Conservation (phyloP, 1,140 invertebrate genomes). For the Caerostris extrusa region DNA sequence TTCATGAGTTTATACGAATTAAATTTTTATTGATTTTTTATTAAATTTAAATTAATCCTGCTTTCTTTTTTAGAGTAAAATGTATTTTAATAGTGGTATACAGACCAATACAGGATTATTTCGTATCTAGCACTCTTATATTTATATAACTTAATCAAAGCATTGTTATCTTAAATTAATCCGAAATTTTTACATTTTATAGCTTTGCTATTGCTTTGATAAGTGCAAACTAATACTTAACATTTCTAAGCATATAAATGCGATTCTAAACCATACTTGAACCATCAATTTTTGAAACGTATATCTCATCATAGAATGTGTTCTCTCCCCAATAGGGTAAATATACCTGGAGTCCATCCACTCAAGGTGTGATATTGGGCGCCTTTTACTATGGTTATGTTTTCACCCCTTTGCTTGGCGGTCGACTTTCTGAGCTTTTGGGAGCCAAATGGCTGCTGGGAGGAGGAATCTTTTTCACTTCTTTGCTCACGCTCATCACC, state of each 20-base stretch:
- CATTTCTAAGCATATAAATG: not conserved
- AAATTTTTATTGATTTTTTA: too few relatives aligned
- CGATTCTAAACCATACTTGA: not conserved
- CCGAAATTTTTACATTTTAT: too few relatives aligned
- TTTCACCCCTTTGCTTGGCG: slow-evolving; percentile 90
- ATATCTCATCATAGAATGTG: not conserved
- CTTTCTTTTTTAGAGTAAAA: too few relatives aligned
- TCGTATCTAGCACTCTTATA: too few relatives aligned
- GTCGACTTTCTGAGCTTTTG: slow-evolving; percentile 88
- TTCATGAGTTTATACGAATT: too few relatives aligned
- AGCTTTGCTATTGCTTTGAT: too few relatives aligned
- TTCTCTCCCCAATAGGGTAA: slow-evolving; percentile 47
- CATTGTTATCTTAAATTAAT: too few relatives aligned
- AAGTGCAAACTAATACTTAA: not conserved
- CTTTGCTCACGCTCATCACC: slow-evolving; percentile 76
- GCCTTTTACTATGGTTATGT: slow-evolving; percentile 95
- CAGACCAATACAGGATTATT: too few relatives aligned
- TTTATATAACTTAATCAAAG: too few relatives aligned
- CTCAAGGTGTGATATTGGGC: slow-evolving; percentile 86
- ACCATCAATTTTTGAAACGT: not conserved
- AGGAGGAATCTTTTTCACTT: slow-evolving; percentile 78
- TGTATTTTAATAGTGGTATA: too few relatives aligned
- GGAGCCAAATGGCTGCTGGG: slow-evolving; percentile 93
- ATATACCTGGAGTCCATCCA: slow-evolving; percentile 78
- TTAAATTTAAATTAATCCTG: too few relatives aligned